phyloP scores from a whole-genome alignment of 1,140 invertebrate species.

The Tenebrio molitor region DNA sequence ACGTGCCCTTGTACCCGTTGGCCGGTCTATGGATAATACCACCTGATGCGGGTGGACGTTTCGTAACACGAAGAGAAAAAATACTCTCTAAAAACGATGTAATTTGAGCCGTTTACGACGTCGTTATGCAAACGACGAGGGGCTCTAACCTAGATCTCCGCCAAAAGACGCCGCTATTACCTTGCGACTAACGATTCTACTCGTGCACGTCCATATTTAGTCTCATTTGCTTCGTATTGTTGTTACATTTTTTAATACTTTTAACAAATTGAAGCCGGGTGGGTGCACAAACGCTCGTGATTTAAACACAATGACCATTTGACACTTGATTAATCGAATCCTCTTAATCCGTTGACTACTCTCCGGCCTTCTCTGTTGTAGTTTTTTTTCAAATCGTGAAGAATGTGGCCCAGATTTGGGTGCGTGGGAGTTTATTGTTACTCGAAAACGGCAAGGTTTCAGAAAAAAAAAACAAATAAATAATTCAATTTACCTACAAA shows the following conservation, averaged over 20 bases:
- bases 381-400: background rate
- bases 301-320: conserved; percentile 1
- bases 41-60: conserved; percentile 44
- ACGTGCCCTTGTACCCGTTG: conserved; percentile 42
- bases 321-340: conserved; percentile 27
- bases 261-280: background rate
- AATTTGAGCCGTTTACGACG: conserved; percentile 12
- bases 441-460: conserved; percentile 5
- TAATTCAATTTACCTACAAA: too few relatives aligned
- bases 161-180: conserved; percentile 5
- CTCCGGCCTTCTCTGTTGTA: background rate
- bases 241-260: background rate
- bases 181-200: background rate
- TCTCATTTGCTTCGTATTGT: conserved; percentile 2
- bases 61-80: conserved; percentile 14
- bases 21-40: conserved; percentile 32
- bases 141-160: conserved; percentile 14
- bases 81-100: background rate
- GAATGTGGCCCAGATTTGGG: conserved; percentile 31
- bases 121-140: background rate
- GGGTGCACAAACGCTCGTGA: conserved; percentile 6
- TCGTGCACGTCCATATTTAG: conserved; percentile 18
- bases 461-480: too few relatives aligned
- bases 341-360: background rate
- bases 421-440: conserved; percentile 15